Base-by-base conservation (phyloP, 2,113 vertebrate genomes). In the Chionomys nivalis region DNA sequence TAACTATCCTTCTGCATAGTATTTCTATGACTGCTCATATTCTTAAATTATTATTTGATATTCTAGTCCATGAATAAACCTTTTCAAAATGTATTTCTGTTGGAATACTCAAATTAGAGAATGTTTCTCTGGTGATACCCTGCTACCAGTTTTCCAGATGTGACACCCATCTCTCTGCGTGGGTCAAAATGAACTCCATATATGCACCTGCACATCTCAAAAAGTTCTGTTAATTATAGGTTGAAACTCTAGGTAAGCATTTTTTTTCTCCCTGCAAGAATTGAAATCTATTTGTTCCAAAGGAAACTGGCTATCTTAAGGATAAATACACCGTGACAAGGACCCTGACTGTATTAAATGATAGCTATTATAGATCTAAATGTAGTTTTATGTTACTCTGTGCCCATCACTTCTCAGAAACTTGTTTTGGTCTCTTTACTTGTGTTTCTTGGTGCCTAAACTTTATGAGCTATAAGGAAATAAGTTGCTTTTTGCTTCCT, bases 271-370 rank as follows among this genome's bases (percentile, higher is more conserved):
- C 76, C n/a, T 63, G 39, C 5, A 61, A 72, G 73, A 49, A 93
- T 87, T 93, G 94, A 94, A 96, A 76, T 85, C 49, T 33, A 76
- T 89, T 97, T 73, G 26, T 63, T 96, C n/a, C 65, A 91, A 86
- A 92, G 52, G 58, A 82, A 93, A 75, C 10, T 58, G n/a, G 9
- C 1, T 89, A 65, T 70, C 28, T 93, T 47, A 86, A 89, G 70
- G 26, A 93, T 47, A 94, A 68, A 73, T 68, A 14, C 31, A 79
- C 17, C 16, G 19, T 76, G 73, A 87, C 78, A n/a, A 75, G 66
- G 42, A 91, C 58, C 24, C 76, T 95, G 91, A 89, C 42, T 89
- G 63, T 76, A 96, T 66, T 95, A 94, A 97, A 93, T 93, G 87
- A 93, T 47, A 91, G 66, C 49, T 93, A 90, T 93, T 92, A 66